Conservation (phyloP, 2,888 invertebrate species). For the Electrophaes corylata region DNA sequence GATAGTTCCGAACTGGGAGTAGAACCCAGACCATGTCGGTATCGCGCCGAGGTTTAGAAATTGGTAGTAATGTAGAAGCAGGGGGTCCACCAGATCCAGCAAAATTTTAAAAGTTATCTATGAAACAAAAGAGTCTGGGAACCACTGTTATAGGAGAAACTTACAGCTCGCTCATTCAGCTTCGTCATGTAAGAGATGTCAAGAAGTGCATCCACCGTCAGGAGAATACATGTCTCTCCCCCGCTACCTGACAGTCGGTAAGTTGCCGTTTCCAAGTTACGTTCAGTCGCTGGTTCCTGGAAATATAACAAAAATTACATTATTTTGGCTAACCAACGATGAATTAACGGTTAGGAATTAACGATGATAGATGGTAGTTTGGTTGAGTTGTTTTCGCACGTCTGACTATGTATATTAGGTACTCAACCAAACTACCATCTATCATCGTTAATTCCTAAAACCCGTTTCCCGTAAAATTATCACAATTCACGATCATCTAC, state of each 20-base stretch:
- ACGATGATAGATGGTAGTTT: neutral
- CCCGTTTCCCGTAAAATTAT: neutral
- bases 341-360: too few species aligned
- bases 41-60: too few species aligned
- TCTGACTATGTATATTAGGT: too few species aligned
- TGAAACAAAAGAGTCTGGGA: too few species aligned
- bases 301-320: constrained; percentile 30
- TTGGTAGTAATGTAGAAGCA: too few species aligned
- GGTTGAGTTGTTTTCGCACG: too few species aligned
- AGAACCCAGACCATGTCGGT: too few species aligned
- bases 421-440: too few species aligned
- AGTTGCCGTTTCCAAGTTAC: constrained; percentile 79
- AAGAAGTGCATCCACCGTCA: constrained; percentile 90
- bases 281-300: constrained; percentile 74
- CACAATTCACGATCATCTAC: neutral
- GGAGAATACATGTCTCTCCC: constrained; percentile 91
- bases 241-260: constrained; percentile 88
- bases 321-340: neutral
- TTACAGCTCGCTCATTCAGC: constrained; percentile 83
- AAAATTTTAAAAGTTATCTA: too few species aligned
- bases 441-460: neutral
- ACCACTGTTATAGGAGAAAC: constrained; percentile 38
- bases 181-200: constrained; percentile 88
- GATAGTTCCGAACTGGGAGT: too few species aligned
- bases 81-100: too few species aligned